These are phyloP conservation scores for Aix galericulata DNA, from an alignment of 2,113 vertebrate genomes.

Conservation along the genomic window DNA sequence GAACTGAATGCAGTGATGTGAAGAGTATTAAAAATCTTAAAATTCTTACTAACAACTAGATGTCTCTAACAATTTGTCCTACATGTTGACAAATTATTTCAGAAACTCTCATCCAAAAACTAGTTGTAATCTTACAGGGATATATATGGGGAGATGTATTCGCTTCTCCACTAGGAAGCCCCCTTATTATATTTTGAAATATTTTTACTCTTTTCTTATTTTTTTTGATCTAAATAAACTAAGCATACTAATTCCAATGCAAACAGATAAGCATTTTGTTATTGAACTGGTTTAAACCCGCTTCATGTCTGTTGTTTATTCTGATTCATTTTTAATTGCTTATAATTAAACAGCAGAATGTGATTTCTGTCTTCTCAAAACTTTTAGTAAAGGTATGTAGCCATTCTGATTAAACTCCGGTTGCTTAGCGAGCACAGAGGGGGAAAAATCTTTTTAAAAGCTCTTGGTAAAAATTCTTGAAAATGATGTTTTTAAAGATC, in stretches of 20 bases:
- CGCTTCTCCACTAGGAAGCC: neutral
- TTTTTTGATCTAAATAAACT: neutral
- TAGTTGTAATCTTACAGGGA: neutral
- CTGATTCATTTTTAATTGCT: neutral
- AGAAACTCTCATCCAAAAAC: neutral
- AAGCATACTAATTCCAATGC: neutral
- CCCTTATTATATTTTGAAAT: neutral
- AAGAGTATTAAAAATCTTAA: neutral
- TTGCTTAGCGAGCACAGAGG: neutral
- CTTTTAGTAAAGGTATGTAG: neutral
- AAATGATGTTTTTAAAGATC: neutral
- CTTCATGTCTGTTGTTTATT: neutral
- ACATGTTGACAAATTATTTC: neutral
- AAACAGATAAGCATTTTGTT: neutral
- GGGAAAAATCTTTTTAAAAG: neutral
- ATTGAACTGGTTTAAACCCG: neutral
- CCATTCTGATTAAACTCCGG: neutral
- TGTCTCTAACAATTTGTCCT: neutral
- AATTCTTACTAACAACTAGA: neutral
- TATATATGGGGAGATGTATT: neutral
- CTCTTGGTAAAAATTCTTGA: neutral
- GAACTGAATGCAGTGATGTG: neutral
- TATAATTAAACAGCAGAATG: neutral
- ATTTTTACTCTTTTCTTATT: neutral
- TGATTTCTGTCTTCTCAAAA: neutral